phyloP scores from a whole-genome alignment of 2,888 invertebrate genomes.

The Parthenolecanium corni region DNA sequence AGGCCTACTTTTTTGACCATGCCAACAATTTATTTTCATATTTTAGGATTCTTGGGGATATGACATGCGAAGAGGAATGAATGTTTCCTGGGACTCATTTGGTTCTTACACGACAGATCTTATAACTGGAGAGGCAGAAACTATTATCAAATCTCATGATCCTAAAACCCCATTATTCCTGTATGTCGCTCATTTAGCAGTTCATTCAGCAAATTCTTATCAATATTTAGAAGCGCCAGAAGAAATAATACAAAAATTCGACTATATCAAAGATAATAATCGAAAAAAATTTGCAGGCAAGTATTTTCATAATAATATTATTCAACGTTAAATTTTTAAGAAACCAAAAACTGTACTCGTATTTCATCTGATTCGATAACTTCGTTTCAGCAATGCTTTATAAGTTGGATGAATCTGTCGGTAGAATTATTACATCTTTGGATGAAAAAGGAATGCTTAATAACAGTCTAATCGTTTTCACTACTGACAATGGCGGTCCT shows the following conservation, averaged over 20 bases:
- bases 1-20: too few relatives aligned
- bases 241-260: conserved; percentile 51
- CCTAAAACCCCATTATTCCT: conserved; percentile 62
- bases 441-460: conserved; percentile 54
- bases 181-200: conserved; percentile 76
- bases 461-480: conserved; percentile 75
- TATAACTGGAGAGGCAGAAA: conserved; percentile 63
- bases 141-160: conserved; percentile 59
- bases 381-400: conserved; percentile 56
- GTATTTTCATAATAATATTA: neutral
- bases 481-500: conserved; percentile 84
- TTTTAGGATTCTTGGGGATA: conserved; percentile 44
- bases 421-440: conserved; percentile 61
- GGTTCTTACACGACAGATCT: conserved; percentile 76
- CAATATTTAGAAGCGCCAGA: conserved; percentile 72
- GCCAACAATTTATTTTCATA: too few relatives aligned
- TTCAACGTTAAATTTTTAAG: neutral
- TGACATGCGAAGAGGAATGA: conserved; percentile 52
- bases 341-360: neutral
- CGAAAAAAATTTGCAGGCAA: conserved; percentile 69
- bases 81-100: conserved; percentile 60
- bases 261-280: conserved; percentile 54
- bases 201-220: conserved; percentile 77
- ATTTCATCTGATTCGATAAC: neutral
- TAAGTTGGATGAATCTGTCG: conserved; percentile 81